Evolutionary conservation across 2,888 invertebrate genomes (phyloP), one percentile per base, ranked within the genome.

Genomic region (Mystacides longicornis): DNA sequence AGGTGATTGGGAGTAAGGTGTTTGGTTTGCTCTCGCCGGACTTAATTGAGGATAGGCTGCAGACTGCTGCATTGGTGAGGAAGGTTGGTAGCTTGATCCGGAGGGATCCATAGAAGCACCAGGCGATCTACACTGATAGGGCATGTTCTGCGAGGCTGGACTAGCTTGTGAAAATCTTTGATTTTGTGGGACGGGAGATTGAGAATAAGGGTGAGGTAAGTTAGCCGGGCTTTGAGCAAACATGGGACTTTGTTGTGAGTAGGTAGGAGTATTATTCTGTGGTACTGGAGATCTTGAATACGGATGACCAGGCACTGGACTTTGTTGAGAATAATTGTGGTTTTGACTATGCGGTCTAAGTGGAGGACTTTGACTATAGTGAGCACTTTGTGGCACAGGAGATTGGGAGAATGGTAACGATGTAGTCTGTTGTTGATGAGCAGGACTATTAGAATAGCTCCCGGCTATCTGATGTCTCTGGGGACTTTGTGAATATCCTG

Each of bases 41-140:
- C 74, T 73, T 14, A 59, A 45, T 37, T 71, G 70, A 53, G 71
- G 68, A 68, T 69, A 72, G 53, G 73, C 69, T 11, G 58, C 57
- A 4, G 58, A 56, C 31, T 62, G 62, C 57, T 56, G 65, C 55
- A 49, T 61, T 53, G 64, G 66, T 19, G 63, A 57, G 16, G 61
- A 60, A 2, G 63, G 62, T 42, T 61, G 61, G 37, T 37, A 37
- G 16, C 37, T 37, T 7, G 7, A 3, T 7, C 11, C 11, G 9
- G 57, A 56, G 16, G 59, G 61, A 31, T 57, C 54, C 57, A 61
- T 57, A 4, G 59, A 49, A 16, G 57, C 58, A 7, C 37, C 37
- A 2, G 63, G 56, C 33, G 54, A 52, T 48, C 57, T 45, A 27
- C 52, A 62, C 65, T 68, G 56, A 31, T 60, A 61, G 3, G 52